Base-by-base conservation (phyloP, 2,888 invertebrate genomes). In the Sesia bembeciformis region DNA sequence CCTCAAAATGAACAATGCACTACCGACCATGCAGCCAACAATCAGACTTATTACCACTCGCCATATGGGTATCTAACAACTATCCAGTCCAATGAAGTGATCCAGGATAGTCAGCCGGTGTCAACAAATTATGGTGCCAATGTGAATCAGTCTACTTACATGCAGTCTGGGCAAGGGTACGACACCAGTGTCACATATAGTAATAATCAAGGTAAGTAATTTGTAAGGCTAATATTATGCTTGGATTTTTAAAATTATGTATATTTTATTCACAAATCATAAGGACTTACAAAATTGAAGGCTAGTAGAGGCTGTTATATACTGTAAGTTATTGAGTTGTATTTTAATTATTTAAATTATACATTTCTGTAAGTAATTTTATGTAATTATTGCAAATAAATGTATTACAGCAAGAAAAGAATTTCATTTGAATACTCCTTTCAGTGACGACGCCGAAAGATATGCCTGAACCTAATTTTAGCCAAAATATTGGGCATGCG, bases 41-140 rank as follows among this genome's bases (percentile, higher is more conserved):
- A 72, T 51, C 81, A 84, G 59, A 75, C 66, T 3, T 86, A 87
- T 64, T 91, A 91, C 63, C 90, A 88, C 60, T 65, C 76, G 5
- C 90, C 89, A 1, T 91, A 91, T 54, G 91, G 90, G 0, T 88
- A 90, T 60, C 83, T 85, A 60, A 84, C 78, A 3, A 66, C 75
- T 3, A 77, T 70, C 58, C 81, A 83, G 58, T 62, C 74, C 3
- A 76, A 72, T 60, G 80, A 78, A 62, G 63, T 65, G 46, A 60
- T 65, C n/a, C 67, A 70, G 3, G 63, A 68, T 49, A 56, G 74
- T 1, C 65, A 76, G 53, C 64, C 73, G 39, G 66, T 60, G n/a
- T 58, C 76, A 2, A 80, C 80, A 1, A 84, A 81, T 58, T 84
- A 83, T 52, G 77, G 79, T 4, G 77, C 79, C 43, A 72, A 79